Evolutionary conservation across 92 coral and sea anemone genomes (phyloP).

Genomic region (Porites evermanni): DNA sequence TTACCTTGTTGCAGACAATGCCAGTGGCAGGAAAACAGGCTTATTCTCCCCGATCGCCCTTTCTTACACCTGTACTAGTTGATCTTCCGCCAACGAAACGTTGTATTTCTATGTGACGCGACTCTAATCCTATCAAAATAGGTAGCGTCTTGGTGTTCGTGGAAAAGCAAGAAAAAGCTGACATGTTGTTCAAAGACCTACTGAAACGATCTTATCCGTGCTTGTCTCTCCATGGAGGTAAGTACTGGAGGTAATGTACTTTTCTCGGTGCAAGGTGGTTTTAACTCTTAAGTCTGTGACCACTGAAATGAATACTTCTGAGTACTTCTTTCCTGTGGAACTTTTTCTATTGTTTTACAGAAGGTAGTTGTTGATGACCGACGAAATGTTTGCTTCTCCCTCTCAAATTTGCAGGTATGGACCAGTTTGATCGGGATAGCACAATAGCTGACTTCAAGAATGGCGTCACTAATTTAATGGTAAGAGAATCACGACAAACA

Average conservation of each 20-base stretch:
- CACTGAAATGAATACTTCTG: no score
- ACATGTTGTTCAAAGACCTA: constrained; percentile 87
- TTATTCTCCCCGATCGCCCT: no score
- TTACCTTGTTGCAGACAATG: neutral
- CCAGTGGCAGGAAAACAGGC: no score
- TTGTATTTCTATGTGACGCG: neutral
- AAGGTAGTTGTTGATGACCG: neutral
- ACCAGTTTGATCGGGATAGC: constrained; percentile 97
- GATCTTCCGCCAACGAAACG: neutral
- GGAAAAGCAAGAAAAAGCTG: constrained; percentile 98
- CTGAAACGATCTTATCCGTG: constrained; percentile 91
- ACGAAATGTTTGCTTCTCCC: neutral
- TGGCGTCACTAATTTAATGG: constrained; percentile 95
- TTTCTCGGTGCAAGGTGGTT: neutral
- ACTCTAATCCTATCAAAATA: constrained; percentile 13
- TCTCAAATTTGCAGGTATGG: constrained; percentile 78
- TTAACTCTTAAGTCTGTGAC: neutral
- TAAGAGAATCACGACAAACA: constrained; percentile 29
- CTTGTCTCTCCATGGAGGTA: constrained; percentile 97
- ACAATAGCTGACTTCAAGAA: constrained; percentile 98
- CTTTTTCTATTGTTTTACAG: neutral
- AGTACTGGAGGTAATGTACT: constrained; percentile 72
- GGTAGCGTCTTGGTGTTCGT: constrained; percentile 97
- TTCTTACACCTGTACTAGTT: neutral
- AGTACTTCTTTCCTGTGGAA: no score